Base-by-base conservation (phyloP, 1,140 invertebrate genomes). In the Chlorops oryzae region DNA sequence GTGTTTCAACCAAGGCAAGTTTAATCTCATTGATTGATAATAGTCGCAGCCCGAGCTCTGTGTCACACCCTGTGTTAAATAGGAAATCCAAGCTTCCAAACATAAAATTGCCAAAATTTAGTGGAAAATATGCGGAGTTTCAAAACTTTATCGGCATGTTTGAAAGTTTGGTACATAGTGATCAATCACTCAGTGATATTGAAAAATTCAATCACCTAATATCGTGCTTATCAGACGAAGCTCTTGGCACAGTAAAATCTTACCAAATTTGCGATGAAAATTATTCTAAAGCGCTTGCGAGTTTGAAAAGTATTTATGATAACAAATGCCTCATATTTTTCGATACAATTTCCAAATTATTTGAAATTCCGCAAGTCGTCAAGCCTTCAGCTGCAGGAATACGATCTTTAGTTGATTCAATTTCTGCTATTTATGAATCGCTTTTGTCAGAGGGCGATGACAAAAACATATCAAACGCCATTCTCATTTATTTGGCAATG, bases 161-260 rank as follows among this genome's bases (percentile, higher is more conserved):
- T 35, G 32, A 47, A 20, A 47, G 37, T 21, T 37, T 35, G 15
- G 45, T 47, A 22, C 28, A 35, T 34, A 47, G n/a, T 35, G 45
- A 47, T 15, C 28, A 25, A 12, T 22, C 45, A 25, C 42, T 47
- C n/a, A 39, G 22, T 38, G 37, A 48, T 24, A 48, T 48, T 23
- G 35, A 48, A 18, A 48, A 53, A 28, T 54, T 49, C 22, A 49
- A 44, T 39, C 41, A 54, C 27, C n/a, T n/a, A n/a, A n/a, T n/a
- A n/a, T n/a, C n/a, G n/a, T n/a, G n/a, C n/a, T n/a, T n/a, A n/a
- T n/a, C n/a, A n/a, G n/a, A n/a, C n/a, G n/a, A n/a, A n/a, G n/a
- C n/a, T n/a, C n/a, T n/a, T n/a, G n/a, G n/a, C n/a, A 49, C 37
- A 12, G 38, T 50, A 10, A 42, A 37, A 10, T 39, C 49, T 10